phyloP scores from a whole-genome alignment of 2,113 vertebrate species.

The Vidua chalybeata region DNA sequence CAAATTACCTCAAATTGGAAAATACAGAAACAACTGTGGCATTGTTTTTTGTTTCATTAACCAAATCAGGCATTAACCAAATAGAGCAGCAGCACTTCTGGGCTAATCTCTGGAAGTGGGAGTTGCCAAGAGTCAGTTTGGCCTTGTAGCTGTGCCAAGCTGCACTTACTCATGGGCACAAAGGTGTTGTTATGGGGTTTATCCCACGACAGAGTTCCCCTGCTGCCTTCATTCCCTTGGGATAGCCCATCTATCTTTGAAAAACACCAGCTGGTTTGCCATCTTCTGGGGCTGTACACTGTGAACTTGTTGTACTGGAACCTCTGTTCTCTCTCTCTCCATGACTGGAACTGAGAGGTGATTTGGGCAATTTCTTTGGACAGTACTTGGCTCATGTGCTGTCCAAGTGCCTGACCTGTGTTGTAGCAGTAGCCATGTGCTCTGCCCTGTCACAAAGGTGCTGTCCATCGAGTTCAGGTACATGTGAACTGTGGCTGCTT shows the following conservation, averaged over 20 bases:
- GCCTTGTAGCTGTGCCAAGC: background rate
- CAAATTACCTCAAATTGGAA: slow-evolving; percentile 57
- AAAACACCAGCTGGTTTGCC: background rate
- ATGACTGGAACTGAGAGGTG: background rate
- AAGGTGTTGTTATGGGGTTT: background rate
- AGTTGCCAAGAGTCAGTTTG: background rate
- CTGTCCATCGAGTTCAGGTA: background rate
- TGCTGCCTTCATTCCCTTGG: background rate
- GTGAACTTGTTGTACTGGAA: background rate
- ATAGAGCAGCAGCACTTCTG: background rate
- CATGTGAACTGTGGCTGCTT: background rate
- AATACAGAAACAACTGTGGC: slow-evolving; percentile 16
- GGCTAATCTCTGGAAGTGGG: background rate
- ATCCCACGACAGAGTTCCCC: background rate
- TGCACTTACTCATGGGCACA: background rate
- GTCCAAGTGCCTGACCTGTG: background rate
- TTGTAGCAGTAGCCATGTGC: background rate
- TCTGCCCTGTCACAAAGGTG: background rate
- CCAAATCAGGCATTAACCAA: background rate
- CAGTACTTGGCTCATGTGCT: background rate
- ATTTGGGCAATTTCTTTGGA: background rate
- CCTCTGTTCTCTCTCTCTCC: background rate
- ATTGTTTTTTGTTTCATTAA: slow-evolving; percentile 44
- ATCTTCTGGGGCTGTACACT: background rate
- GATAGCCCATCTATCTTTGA: background rate